Evolutionary conservation across 1,140 invertebrate species (phyloP), one percentile per base, ranked within the genome.

Genomic region (Polypedilum vanderplanki): DNA sequence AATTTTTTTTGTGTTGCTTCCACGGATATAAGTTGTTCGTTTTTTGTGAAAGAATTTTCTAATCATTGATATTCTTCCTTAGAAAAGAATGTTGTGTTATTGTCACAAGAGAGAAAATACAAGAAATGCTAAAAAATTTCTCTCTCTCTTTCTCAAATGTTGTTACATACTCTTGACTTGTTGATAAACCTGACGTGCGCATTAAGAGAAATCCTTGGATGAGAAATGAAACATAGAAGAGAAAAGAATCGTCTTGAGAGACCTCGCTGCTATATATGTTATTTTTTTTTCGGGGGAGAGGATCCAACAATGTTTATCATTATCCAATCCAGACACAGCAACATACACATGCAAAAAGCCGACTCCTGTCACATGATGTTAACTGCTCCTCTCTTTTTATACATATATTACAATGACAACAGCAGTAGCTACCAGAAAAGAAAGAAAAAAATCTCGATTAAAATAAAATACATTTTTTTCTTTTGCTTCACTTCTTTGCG

Each of bases 121-220:
- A 46, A 9, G n/a, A 57, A 57, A 4, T 57, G 12, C 10, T 4
- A 12, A 57, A 15, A 17, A 70, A 20, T 70, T 22, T 70, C 20
- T 70, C 65, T 70, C 20, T 70, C 64, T 67, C 64, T 8, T 7
- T 67, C 3, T 7, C 64, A 20, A 1, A 3, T 3, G 1, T 8
- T 15, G n/a, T n/a, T n/a, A n/a, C 24, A 33, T 33, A 5, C 12
- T 7, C 17, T 20, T 70, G 65, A 70, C 65, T 70, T 70, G 65
- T 70, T 70, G 65, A 70, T 70, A 18, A 70, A 70, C 18, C 18
- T 70, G 65, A 70, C 65, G 65, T 70, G 65, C 65, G 65, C 65
- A 70, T 70, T 70, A 70, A 70, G 17, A 18, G 17, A 20, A 20
- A 70, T 70, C 65, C 65, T 57, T n/a, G 46, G 46, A 57, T 57